Percentiles rank a stretch among this genome's conserved stretches.
Evolutionary conservation across 2,888 invertebrate genomes (phyloP).

Genomic region (Tachina fera): DNA sequence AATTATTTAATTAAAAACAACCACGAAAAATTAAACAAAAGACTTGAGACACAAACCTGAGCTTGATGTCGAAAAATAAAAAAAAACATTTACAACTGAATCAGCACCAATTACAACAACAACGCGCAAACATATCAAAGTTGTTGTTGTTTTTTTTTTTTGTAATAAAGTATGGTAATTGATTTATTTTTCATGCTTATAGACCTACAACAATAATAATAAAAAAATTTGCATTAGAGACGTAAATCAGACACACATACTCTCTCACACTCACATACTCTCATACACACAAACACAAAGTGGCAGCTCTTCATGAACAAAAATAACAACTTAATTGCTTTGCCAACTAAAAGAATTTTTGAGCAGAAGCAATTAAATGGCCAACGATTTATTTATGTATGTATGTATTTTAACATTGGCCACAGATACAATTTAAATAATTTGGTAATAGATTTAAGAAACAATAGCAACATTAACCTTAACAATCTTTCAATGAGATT

Average conservation of each 20-base stretch:
- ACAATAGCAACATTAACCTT: background rate
- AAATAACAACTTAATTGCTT: constrained; percentile 1
- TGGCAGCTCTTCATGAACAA: background rate
- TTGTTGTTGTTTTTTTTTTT: too few relatives aligned
- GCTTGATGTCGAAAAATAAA: background rate
- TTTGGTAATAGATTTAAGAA: constrained; percentile 30
- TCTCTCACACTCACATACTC: background rate
- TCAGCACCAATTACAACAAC: constrained; percentile 8
- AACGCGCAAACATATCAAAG: background rate
- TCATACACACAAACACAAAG: background rate
- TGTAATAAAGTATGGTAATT: too few relatives aligned
- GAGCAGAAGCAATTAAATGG: background rate
- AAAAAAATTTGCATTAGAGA: background rate
- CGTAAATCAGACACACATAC: background rate
- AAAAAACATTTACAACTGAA: constrained; percentile 4
- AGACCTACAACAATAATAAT: background rate
- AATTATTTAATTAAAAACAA: background rate
- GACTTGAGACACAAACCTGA: constrained; percentile 39
- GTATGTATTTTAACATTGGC: constrained; percentile 13
- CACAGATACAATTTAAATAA: constrained; percentile 15
- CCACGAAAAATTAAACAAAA: constrained; percentile 25
- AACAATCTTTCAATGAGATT: constrained; percentile 42
- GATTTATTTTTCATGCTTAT: constrained; percentile 11
- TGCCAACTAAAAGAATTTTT: constrained; percentile 19
- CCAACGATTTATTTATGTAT: background rate